Conservation (phyloP, 1,140 invertebrate species). For the Phenacoccus solenopsis region DNA sequence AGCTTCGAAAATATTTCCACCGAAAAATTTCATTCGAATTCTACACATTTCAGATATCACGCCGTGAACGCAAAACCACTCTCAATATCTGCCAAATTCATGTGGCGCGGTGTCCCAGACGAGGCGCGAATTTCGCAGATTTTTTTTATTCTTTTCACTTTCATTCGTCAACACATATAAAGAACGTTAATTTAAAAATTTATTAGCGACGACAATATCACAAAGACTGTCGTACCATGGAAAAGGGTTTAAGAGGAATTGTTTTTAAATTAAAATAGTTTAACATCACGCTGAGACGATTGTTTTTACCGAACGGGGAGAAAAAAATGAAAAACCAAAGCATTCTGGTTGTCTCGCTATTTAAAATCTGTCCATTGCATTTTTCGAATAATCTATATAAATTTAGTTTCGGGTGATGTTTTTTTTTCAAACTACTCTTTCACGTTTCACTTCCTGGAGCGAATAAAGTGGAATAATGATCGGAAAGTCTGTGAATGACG, state of each 20-base stretch:
- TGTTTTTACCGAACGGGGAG: neutral
- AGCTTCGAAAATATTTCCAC: too few species aligned
- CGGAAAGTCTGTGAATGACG: neutral
- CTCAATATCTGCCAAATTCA: neutral
- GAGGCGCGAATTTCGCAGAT: neutral
- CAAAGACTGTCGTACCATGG: neutral
- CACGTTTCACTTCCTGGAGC: neutral
- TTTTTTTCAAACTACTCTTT: neutral
- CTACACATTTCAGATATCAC: too few species aligned
- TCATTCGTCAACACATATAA: neutral
- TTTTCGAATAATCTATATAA: constrained; percentile 3
- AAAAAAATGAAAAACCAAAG: neutral
- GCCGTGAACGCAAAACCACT: too few species aligned
- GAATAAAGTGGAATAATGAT: constrained; percentile 3
- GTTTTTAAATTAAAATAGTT: constrained; percentile 10
- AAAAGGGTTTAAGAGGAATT: neutral
- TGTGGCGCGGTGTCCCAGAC: neutral
- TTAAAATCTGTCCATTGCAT: neutral
- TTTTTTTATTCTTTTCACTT: neutral
- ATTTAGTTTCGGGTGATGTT: neutral
- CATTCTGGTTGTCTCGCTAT: neutral
- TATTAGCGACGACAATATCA: neutral
- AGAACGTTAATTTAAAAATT: neutral
- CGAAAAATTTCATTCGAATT: too few species aligned
- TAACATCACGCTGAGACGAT: constrained; percentile 14